Evolutionary conservation across 2,113 vertebrate species (phyloP), one percentile per base, ranked within the genome.

Genomic region (Urocitellus parryii): DNA sequence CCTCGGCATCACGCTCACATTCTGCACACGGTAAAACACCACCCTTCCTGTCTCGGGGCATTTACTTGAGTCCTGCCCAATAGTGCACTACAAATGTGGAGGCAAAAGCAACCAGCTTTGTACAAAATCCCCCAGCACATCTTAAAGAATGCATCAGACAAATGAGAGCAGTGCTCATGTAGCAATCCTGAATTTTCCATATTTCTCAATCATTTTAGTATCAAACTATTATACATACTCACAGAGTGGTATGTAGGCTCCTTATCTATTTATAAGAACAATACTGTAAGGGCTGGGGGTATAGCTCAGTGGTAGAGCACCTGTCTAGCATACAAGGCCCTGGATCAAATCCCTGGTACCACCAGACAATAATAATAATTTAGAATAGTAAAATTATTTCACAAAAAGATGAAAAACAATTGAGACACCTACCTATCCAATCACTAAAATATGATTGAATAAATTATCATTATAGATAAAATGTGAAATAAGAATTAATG

Each of bases 301-400:
- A 61, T 10, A 61, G 58, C 58, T 61, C 58, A 61, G 56, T 63
- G 24, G 61, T 25, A 63, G 61, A 63, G 61, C 61, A 25, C 22
- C 61, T 63, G 61, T 63, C 24, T 63, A 63, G 22, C 24, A 10
- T 63, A 63, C 9, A 63, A 27, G 58, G 22, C 22, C 24, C 58
- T 61, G 58, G 22, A 20, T 61, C 20, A 4, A 61, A 63, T 63
- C 61, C 61, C 61, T 13, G 3, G 24, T 34, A 68, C n/a, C 70
- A 72, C 17, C 34, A 72, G 22, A 37, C 37, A 22, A 25, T 56
- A 91, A 68, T 13, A 42, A 77, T 6, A 77, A 84, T 42, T 87
- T 91, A 25, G 37, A 68, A 78, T 22, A 92, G 5, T 22, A 89
- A 89, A 95, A 76, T 82, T 58, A 77, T 85, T 81, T 94, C 73